Evolutionary conservation across 2,888 invertebrate genomes (phyloP).

Genomic region (Brachyopa scutellaris): DNA sequence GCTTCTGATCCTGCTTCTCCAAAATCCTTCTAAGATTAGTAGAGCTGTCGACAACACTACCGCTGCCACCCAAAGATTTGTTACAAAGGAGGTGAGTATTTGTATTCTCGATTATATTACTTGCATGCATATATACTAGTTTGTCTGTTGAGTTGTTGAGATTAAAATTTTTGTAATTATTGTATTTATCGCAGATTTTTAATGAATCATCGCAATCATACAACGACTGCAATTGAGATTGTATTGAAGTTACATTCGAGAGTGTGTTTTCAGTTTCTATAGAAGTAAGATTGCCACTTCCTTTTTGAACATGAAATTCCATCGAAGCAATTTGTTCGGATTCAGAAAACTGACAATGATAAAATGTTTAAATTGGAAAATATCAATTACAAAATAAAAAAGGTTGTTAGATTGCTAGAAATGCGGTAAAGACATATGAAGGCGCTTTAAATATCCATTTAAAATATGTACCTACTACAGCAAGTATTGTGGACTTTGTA

Average conservation of each 20-base stretch:
- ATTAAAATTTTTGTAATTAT: slow-evolving; percentile 67
- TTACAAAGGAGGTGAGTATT: slow-evolving; percentile 35
- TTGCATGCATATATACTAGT: slow-evolving; percentile 49
- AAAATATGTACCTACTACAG: too few species aligned
- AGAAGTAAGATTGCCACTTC: slow-evolving; percentile 72
- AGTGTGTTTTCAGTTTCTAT: slow-evolving; percentile 80
- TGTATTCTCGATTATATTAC: slow-evolving; percentile 33
- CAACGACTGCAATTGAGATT: slow-evolving; percentile 81
- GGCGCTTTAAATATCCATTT: too few species aligned
- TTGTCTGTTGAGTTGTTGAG: slow-evolving; percentile 63
- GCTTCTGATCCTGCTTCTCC: slow-evolving; percentile 33
- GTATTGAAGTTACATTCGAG: slow-evolving; percentile 81
- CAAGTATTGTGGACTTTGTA: too few species aligned
- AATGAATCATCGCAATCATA: slow-evolving; percentile 78
- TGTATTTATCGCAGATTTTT: slow-evolving; percentile 73
- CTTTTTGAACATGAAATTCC: slow-evolving; percentile 72
- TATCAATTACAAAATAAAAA: too few species aligned
- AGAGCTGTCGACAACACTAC: slow-evolving; percentile 25
- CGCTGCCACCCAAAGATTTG: slow-evolving; percentile 32
- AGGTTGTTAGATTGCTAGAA: too few species aligned
- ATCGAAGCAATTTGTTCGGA: slow-evolving; percentile 77
- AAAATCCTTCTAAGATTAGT: slow-evolving; percentile 29
- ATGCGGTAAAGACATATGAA: too few species aligned
- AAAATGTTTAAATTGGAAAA: too few species aligned
- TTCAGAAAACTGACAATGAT: slow-evolving; percentile 76